phyloP scores from a whole-genome alignment of 1,140 invertebrate species.

The Choristoneura fumiferana region DNA sequence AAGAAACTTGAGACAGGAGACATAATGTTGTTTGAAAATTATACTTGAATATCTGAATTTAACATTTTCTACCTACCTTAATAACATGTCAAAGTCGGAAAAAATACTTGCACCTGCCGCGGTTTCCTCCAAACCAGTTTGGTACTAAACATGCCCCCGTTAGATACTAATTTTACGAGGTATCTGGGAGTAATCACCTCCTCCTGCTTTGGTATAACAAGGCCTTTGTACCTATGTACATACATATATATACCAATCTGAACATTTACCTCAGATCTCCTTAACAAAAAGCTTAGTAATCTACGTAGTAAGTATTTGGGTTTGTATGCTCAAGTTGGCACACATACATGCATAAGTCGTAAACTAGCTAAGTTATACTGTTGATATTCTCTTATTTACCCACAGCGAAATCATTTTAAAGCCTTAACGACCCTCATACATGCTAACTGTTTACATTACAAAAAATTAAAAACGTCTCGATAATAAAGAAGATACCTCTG shows the following conservation, averaged over 20 bases:
- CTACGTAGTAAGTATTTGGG: constrained; percentile 1
- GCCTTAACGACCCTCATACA: constrained; percentile 12
- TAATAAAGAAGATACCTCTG: constrained; percentile 36
- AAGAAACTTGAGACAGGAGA: no score
- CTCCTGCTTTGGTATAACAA: constrained; percentile 34
- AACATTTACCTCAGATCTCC: constrained; percentile 48
- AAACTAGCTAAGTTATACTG: constrained; percentile 13
- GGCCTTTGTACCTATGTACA: no score
- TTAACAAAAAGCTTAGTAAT: constrained; percentile 13
- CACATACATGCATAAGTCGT: not conserved
- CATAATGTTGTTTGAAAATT: no score
- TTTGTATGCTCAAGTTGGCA: not conserved
- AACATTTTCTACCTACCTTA: constrained; percentile 45
- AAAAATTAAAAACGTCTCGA: constrained; percentile 33
- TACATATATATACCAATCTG: constrained; percentile 27
- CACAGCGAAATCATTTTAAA: constrained; percentile 7
- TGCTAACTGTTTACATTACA: constrained; percentile 15
- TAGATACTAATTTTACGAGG: constrained; percentile 73
- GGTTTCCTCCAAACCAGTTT: constrained; percentile 55
- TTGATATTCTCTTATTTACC: constrained; percentile 13
- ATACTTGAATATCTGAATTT: constrained; percentile 33
- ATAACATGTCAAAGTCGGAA: constrained; percentile 46
- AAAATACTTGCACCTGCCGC: no score
- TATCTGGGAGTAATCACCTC: constrained; percentile 52
- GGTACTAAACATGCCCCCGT: constrained; percentile 57